Conservation (phyloP, 2,888 invertebrate species). For the Ophion ellenae region DNA sequence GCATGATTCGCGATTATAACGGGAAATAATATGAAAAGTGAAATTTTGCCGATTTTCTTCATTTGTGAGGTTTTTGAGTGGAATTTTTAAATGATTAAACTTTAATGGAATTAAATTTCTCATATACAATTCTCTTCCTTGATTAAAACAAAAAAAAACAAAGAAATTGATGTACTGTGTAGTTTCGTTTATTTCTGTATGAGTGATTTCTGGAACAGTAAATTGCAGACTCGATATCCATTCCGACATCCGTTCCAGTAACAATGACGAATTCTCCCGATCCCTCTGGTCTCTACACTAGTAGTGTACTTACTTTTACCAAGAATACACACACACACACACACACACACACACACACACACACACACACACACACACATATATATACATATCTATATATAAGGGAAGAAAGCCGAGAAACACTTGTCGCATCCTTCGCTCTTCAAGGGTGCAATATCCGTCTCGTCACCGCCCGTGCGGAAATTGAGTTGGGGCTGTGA, state of each 20-base stretch:
- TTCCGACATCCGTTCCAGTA: neutral
- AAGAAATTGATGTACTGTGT: neutral
- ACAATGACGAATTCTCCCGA: neutral
- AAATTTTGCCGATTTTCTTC: no score
- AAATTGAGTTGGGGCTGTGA: no score
- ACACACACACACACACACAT: no score
- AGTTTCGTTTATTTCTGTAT: neutral
- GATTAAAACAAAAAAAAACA: neutral
- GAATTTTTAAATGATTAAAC: neutral
- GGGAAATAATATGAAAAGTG: no score
- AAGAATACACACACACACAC: neutral
- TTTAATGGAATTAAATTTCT: neutral
- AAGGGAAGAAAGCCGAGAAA: constrained; percentile 10
- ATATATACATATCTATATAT: neutral
- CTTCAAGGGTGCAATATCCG: constrained; percentile 43
- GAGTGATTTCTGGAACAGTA: neutral
- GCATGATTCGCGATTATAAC: no score
- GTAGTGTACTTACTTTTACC: neutral
- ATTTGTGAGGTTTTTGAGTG: no score
- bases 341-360: no score
- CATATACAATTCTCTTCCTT: no score
- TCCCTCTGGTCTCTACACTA: neutral
- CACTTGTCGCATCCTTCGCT: constrained; percentile 36
- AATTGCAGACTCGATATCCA: neutral
- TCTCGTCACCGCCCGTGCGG: no score